phyloP scores from a whole-genome alignment of 2,113 vertebrate species.

The Gavialis gangeticus region DNA sequence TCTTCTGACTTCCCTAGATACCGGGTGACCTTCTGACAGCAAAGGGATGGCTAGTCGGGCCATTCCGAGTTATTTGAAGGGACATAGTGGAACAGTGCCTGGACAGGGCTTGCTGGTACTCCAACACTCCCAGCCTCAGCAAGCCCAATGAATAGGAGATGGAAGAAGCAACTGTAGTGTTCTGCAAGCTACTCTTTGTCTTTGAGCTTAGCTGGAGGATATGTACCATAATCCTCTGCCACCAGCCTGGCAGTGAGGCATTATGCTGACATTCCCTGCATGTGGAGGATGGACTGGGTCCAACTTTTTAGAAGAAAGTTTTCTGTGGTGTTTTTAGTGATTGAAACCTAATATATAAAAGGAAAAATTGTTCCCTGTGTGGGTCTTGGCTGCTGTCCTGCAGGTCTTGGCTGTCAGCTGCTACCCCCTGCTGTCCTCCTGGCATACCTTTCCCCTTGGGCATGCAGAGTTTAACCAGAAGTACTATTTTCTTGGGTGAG shows the following conservation, averaged over 20 bases:
- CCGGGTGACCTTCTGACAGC: neutral
- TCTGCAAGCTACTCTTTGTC: neutral
- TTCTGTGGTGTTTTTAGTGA: neutral
- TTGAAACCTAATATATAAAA: neutral
- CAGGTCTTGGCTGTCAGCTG: neutral
- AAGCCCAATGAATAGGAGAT: neutral
- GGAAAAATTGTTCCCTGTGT: neutral
- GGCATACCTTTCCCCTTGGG: fast-evolving
- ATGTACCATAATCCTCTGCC: neutral
- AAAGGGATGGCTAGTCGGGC: neutral
- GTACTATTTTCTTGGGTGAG: neutral
- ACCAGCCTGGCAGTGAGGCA: neutral
- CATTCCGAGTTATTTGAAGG: neutral
- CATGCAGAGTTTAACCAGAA: neutral
- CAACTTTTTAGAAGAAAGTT: neutral
- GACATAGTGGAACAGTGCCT: neutral
- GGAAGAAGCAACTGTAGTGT: neutral
- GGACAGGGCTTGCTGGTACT: neutral
- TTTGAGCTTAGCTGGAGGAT: neutral
- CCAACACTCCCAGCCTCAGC: neutral
- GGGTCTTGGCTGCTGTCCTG: too few species aligned
- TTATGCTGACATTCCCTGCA: neutral
- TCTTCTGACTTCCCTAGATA: neutral
- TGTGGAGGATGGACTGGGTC: neutral
- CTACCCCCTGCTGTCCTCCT: neutral